Base-by-base conservation (phyloP, 37 sponge, comb jelly and placozoan genomes). In the Chondrilla cf. caribensis region DNA sequence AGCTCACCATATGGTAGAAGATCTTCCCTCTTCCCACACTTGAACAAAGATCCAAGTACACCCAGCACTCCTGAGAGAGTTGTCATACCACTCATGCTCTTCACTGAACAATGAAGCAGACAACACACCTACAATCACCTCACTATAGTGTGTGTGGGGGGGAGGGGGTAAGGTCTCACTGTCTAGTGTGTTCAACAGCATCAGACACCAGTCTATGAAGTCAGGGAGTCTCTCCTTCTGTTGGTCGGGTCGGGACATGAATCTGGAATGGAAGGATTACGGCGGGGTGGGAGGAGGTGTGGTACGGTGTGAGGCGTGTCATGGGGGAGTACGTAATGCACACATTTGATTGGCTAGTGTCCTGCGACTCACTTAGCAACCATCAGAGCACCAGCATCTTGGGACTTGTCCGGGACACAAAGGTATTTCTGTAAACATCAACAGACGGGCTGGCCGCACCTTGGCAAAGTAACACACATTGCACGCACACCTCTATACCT, bases 311-410 rank as follows among this genome's bases (percentile, higher is more conserved):
- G 6, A 11, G 6, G 51, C 11, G 51, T 47, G 51, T 47, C 11
- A 47, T 47, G 51, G 51, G 11, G 11, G 51, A 14, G 51, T 47
- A 14, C 51, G 11, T 47, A 47, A 47, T 6, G 51, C 51, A 47
- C 51, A 47, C 51, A 47, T 11, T 14, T n/a, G n/a, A n/a, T n/a
- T n/a, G n/a, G n/a, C n/a, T n/a, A n/a, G n/a, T n/a, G n/a, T n/a
- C n/a, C 4, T 0, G 41, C 0, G 33, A 80, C 87, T 36, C 65
- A 89, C 93, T 89, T 94, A 35, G 97, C 96, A 35, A 91, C 47
- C 3, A 98, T 75, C 11, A 88, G 67, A 2, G 89, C 87, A 58
- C 96, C 97, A 54, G 95, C 93, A 83, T 98, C 99, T 58, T 84
- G 66, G 35, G 96, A 89, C 84, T 96, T 98, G 71, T 95, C 99